A percentile compares a stretch with the other conserved stretches of the same genome.
These are phyloP conservation scores for Sinocyclocheilus grahami DNA, from an alignment of 2,113 vertebrate genomes.

Conservation along the genomic window DNA sequence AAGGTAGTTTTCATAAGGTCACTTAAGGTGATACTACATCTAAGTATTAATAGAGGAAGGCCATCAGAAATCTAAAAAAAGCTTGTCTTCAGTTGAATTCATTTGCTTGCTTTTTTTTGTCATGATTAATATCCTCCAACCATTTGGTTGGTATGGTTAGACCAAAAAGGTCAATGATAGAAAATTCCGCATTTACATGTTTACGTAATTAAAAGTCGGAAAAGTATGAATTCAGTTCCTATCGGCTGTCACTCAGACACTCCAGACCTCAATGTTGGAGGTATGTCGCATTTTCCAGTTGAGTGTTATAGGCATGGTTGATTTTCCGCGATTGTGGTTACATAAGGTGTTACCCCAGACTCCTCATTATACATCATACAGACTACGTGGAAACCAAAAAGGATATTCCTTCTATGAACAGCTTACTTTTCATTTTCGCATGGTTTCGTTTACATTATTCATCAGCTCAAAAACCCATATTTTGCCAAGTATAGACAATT, in stretches of 20 bases:
- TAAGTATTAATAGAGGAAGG: not conserved
- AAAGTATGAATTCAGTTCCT: not conserved
- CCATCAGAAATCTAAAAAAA: not conserved
- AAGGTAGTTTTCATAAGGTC: constrained; percentile 1
- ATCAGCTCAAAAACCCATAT: not conserved
- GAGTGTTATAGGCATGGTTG: not conserved
- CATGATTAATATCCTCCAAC: not conserved
- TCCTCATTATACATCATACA: constrained; percentile 15
- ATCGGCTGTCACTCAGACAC: not conserved
- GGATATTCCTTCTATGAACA: not conserved
- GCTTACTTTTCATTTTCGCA: not conserved
- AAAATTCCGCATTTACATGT: not conserved
- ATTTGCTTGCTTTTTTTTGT: not conserved
- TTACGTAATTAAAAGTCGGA: not conserved
- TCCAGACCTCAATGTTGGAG: not conserved
- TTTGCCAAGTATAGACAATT: not conserved
- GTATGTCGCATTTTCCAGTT: not conserved
- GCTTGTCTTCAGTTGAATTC: not conserved
- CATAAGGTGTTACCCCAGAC: constrained; percentile 27
- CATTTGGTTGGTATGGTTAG: not conserved
- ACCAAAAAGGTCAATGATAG: not conserved
- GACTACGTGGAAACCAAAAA: constrained; percentile 41
- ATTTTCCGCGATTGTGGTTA: constrained; percentile 11
- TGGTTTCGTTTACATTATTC: not conserved
- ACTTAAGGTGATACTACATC: not conserved